Base-by-base conservation (phyloP, 2,797 vertebrate genomes). In the Catharus ustulatus region DNA sequence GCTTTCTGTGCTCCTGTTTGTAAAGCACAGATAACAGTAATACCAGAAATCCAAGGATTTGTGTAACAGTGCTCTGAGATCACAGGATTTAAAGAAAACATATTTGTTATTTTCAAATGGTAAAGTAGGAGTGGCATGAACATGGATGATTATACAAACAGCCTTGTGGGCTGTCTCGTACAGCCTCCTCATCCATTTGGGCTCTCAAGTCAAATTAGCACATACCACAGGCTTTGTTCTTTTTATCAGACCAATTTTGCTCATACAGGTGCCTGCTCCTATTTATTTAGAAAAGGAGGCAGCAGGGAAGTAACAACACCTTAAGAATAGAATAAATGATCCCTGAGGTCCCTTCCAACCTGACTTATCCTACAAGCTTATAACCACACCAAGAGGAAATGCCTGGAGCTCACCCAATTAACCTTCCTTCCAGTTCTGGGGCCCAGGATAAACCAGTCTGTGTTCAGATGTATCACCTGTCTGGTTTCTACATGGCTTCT, bases 351-450 rank as follows among this genome's bases (percentile, higher is more conserved):
- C 67, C 26, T 88, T 91, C 73, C 59, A 84, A 63, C 21, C n/a
- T 1, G 22, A 78, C 48, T 59, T 94, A 84, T 61, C 42, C 74
- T 48, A 43, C 61, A 67, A 67, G 16, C 61, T 64, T 16, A 57
- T 18, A 89, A 88, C 84, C 83, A 82, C 49, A 86, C 57, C 80
- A 82, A 81, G 27, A 90, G 87, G 80, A 96, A 96, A 93, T 52
- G 38, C 80, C 94, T 74, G 55, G 34, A 87, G 67, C 38, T 74
- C 83, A 90, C 80, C 59, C 1, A 0, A 43, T 45, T n/a, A 90
- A 94, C 91, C 80, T 68, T 93, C 87, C 74, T 87, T 86, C 73
- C 79, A 93, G 38, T 73, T 81, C 48, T 84, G 71, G 81, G 66
- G 67, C 83, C 73, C 57, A 79, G 43, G 46, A 82, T 27, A 94